A percentile compares a stretch with the other conserved stretches of the same genome.
phyloP scores from a whole-genome alignment of 1,140 invertebrate species.

The Drosophila aff. region DNA sequence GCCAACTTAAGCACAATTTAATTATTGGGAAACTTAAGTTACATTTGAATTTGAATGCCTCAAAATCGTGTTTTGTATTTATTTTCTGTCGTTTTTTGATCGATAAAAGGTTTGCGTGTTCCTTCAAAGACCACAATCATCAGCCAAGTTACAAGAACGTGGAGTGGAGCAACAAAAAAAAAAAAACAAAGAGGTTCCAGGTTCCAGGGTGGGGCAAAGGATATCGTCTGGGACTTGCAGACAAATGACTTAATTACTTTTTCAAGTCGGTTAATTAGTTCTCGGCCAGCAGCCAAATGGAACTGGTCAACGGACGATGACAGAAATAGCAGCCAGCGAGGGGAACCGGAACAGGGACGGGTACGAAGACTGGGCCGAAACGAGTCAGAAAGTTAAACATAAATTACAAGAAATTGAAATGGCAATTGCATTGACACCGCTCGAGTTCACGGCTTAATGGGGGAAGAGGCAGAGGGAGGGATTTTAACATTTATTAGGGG shows the following conservation, averaged over 20 bases:
- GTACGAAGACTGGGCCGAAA: not conserved
- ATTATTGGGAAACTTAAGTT: constrained; percentile 8
- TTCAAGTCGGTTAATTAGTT: constrained; percentile 81
- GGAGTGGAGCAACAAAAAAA: not conserved
- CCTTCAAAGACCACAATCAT: constrained; percentile 25
- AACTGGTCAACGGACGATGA: constrained; percentile 55
- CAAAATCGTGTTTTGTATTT: not conserved
- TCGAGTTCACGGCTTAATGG: not conserved
- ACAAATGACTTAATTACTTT: constrained; percentile 83
- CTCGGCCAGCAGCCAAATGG: constrained; percentile 53
- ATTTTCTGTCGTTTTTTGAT: not conserved
- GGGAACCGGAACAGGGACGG: not conserved
- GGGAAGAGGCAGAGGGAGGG: too few species aligned
- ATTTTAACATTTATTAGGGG: constrained; percentile 43
- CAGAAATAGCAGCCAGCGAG: constrained; percentile 9
- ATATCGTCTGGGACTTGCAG: constrained; percentile 70
- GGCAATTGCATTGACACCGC: constrained; percentile 14
- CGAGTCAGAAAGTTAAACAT: constrained; percentile 67
- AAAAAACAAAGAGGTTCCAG: not conserved
- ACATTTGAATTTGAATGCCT: constrained; percentile 1
- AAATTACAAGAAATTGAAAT: constrained; percentile 68
- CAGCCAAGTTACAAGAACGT: constrained; percentile 3
- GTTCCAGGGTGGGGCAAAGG: constrained; percentile 2
- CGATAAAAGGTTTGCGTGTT: constrained; percentile 1
- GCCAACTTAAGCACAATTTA: constrained; percentile 16